Evolutionary conservation across 2,797 vertebrate genomes (phyloP).

Genomic region (Macrochelys suwanniensis): DNA sequence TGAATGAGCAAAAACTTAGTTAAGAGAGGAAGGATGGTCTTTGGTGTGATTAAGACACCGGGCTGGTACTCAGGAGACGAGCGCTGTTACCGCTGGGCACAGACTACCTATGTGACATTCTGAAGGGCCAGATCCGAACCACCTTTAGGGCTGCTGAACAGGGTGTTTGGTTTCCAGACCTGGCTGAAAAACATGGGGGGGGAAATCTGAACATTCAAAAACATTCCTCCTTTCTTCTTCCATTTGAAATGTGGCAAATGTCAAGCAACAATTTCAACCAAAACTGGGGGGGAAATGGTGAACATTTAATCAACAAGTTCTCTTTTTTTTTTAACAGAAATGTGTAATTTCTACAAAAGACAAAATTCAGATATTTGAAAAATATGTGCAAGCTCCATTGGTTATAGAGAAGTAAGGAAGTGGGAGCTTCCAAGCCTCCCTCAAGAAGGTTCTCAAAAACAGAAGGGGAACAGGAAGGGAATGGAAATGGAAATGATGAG

Average conservation of each 20-base stretch:
- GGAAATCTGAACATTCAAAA: background rate
- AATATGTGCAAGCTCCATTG: too few relatives aligned
- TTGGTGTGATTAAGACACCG: background rate
- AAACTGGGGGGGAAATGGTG: too few relatives aligned
- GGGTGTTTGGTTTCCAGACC: background rate
- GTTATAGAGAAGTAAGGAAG: too few relatives aligned
- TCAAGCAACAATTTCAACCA: background rate
- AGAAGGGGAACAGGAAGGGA: background rate
- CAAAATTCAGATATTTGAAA: background rate
- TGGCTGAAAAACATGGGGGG: background rate
- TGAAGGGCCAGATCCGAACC: background rate
- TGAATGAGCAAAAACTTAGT: background rate
- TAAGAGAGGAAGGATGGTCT: background rate
- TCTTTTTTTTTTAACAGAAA: background rate
- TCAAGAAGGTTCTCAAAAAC: background rate
- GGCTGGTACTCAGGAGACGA: background rate
- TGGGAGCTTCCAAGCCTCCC: background rate
- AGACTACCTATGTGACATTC: background rate
- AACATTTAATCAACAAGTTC: background rate
- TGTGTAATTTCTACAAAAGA: background rate
- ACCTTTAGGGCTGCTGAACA: background rate
- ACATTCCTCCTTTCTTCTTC: background rate
- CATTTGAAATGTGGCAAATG: background rate
- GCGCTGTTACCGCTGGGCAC: background rate
- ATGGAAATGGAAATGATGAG: background rate